Base-by-base conservation (phyloP, 1,140 invertebrate species). In the Cataglyphis hispanica region DNA sequence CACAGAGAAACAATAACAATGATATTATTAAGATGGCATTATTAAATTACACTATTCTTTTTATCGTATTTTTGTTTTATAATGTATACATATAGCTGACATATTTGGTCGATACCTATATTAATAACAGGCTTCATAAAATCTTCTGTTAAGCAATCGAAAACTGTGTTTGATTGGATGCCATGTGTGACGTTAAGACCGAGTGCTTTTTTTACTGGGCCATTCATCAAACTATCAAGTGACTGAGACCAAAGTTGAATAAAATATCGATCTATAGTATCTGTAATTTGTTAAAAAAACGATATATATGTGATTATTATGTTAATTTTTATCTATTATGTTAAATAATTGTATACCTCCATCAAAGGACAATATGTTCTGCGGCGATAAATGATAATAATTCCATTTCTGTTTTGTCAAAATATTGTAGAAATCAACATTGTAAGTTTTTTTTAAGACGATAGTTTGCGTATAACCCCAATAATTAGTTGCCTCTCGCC, bases 121-220 rank as follows among this genome's bases (percentile, higher is more conserved):
- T 97, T 91, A 13, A 96, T 96, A 34, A 97, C 97, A 16, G 98
- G 97, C 92, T 97, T 98, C 98, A 98, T 98, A 90, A 98, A 98
- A 92, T 98, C 98, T 25, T 86, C 96, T 22, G 77, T 86, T 37
- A 98, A 95, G 16, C 91, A 93, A 50, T 91, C 80, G 93, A 98
- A 98, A 0, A 98, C 98, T 0, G 80, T 34, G 5, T 86, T 86
- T 7, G 96, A 96, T 90, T 97, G 96, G 7, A 89, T 92, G 56
- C 96, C 96, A 96, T 97, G 98, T 8, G 88, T 93, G 0, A 97
- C 96, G 63, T 96, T 94, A 0, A 93, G 94, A 90, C 90, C 93
- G 0, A 98, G 94, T 8, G 96, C 96, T 69, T 96, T 77, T 85
- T 96, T 97, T 0, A 98, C 97, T 56, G 93, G 89, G 0, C 96